phyloP scores from a whole-genome alignment of 2,797 vertebrate species.

The Nasua narica region DNA sequence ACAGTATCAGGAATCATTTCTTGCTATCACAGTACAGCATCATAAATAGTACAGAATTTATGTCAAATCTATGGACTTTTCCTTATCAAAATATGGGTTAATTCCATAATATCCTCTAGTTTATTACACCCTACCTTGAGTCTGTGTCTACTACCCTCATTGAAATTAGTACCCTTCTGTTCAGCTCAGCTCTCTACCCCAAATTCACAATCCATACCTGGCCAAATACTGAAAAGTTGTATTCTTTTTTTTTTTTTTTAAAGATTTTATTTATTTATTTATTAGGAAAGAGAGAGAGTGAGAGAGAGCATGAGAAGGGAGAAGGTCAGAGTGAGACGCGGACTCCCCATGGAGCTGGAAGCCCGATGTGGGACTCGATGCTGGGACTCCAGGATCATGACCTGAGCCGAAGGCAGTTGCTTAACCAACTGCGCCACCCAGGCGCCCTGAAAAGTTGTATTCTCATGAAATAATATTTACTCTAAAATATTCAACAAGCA shows the following conservation, averaged over 20 bases:
- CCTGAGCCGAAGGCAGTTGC: too few species aligned
- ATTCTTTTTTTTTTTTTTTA: too few species aligned
- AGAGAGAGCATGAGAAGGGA: too few species aligned
- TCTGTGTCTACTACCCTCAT: neutral
- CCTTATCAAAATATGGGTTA: neutral
- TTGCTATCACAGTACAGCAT: neutral
- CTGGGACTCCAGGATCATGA: too few species aligned
- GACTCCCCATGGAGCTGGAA: too few species aligned
- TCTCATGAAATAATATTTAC: neutral
- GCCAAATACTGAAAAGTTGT: slow-evolving; percentile 1
- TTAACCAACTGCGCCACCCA: too few species aligned
- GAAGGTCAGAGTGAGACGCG: too few species aligned
- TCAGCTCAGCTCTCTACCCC: neutral
- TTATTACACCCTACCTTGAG: neutral
- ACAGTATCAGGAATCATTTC: neutral
- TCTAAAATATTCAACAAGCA: neutral
- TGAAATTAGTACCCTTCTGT: neutral
- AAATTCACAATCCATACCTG: neutral
- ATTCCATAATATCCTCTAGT: neutral
- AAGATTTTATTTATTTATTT: too few species aligned
- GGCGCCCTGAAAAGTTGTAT: neutral
- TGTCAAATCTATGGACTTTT: neutral
- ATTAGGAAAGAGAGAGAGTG: too few species aligned
- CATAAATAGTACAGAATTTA: neutral
- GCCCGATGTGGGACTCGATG: too few species aligned